Evolutionary conservation across 2,113 vertebrate species (phyloP), one percentile per base, ranked within the genome.

Genomic region (Podarcis raffonei): DNA sequence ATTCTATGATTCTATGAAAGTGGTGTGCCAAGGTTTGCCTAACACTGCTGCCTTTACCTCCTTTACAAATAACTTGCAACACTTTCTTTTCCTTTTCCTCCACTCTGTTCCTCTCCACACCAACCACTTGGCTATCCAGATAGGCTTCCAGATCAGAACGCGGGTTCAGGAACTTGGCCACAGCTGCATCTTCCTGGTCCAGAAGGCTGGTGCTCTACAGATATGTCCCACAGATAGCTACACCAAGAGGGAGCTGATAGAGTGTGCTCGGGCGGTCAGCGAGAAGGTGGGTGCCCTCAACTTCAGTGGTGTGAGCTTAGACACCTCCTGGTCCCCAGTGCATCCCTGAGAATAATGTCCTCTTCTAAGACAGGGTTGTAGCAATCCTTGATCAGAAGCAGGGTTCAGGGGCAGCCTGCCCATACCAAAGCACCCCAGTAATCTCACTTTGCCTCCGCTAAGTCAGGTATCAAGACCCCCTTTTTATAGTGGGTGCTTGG

Each of bases 181-280:
- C 0, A 98, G 99, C 93, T 99, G 99, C 79, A 99, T 99, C 95
- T 99, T 98, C 92, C 97, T 99, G 95, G 99, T 99, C 37, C 99
- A 99, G 96, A 99, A 99, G 95, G 99, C 99, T 0, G 99, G 99
- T 69, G 98, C 98, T 30, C 97, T 99, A 83, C 99, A 99, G 96
- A 98, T 99, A 86, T 99, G 98, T 93, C 99, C 99, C 85, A 98
- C 98, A 0, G 99, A 99, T 94, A 98, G 98, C 94, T 99, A 99
- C 95, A 98, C 98, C 91, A 99, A 99, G 90, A 96, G 98, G 90
- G 99, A 99, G 95, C 97, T 99, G 93, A 99, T 99, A 25, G 99
- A 99, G 82, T 99, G 98, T 76, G 98, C 99, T 39, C 98, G 98
- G 0, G 96, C 98, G 0, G 99, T 99, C 96, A 99, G 98, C 0